These are phyloP conservation scores for Marronus borbonicus DNA, from an alignment of 2,888 invertebrate genomes.

Conservation along the genomic window DNA sequence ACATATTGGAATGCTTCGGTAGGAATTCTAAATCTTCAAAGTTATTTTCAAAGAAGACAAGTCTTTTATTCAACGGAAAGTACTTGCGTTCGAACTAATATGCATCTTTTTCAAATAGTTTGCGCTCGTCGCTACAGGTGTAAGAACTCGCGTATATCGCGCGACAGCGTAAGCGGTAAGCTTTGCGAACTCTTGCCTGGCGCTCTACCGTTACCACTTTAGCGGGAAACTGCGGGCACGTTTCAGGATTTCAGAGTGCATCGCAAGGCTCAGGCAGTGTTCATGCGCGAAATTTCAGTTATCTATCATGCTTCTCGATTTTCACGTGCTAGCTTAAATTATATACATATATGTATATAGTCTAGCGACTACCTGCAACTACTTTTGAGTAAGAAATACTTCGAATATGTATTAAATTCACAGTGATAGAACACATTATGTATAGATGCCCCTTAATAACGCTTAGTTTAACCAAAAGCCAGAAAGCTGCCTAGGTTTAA, in stretches of 20 bases:
- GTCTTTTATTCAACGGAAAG: constrained; percentile 15
- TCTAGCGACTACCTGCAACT: not conserved
- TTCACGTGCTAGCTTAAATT: constrained; percentile 6
- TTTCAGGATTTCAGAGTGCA: constrained; percentile 53
- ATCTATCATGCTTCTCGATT: constrained; percentile 19
- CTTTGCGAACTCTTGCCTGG: constrained; percentile 15
- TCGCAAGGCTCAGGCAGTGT: constrained; percentile 47
- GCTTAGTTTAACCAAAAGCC: not conserved
- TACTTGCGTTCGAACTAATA: not conserved
- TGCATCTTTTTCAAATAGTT: not conserved
- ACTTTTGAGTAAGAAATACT: not conserved
- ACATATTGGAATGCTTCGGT: constrained; percentile 13
- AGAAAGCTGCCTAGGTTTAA: no score
- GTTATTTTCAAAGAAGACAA: not conserved
- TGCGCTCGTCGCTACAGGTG: not conserved
- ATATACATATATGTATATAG: not conserved
- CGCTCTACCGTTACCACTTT: constrained; percentile 47
- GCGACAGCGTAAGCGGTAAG: not conserved
- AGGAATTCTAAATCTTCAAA: constrained; percentile 9
- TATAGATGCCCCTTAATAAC: no score
- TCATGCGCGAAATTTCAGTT: constrained; percentile 51
- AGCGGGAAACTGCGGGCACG: constrained; percentile 55
- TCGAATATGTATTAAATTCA: constrained; percentile 15
- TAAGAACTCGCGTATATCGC: not conserved
- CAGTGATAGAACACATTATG: no score